These are phyloP conservation scores for Erynnis tages DNA, from an alignment of 2,888 invertebrate species.

Conservation along the genomic window DNA sequence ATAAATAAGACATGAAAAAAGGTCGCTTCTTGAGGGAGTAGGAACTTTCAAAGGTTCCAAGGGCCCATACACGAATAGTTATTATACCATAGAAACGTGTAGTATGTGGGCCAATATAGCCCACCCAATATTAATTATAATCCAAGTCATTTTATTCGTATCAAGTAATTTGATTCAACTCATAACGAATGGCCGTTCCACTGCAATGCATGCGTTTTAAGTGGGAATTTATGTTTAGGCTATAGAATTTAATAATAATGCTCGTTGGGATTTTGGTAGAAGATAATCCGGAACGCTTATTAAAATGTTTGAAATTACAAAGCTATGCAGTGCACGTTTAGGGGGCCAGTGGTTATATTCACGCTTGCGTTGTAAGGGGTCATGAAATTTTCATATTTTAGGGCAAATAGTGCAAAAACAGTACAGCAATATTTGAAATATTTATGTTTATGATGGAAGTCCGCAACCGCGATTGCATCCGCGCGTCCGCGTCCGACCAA, in stretches of 20 bases:
- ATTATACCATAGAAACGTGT: too few relatives aligned
- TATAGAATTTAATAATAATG: slow-evolving; percentile 27
- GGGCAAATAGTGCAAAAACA: not conserved
- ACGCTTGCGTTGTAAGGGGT: not conserved
- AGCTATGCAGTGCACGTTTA: slow-evolving; percentile 14
- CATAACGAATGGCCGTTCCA: slow-evolving; percentile 3
- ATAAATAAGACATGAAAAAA: too few relatives aligned
- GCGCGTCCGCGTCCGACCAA: too few relatives aligned
- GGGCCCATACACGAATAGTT: too few relatives aligned
- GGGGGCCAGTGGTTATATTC: slow-evolving; percentile 15
- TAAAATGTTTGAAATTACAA: slow-evolving; percentile 26
- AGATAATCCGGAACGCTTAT: slow-evolving; percentile 24
- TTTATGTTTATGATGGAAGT: too few relatives aligned
- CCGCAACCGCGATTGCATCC: too few relatives aligned
- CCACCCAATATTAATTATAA: too few relatives aligned
- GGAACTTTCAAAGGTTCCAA: too few relatives aligned
- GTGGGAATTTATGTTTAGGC: slow-evolving; percentile 15
- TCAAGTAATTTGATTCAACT: not conserved
- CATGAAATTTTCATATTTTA: not conserved
- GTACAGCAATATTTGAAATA: not conserved
- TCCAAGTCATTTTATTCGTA: too few relatives aligned
- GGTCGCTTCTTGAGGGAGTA: too few relatives aligned
- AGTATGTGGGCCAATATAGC: too few relatives aligned
- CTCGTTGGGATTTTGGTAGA: slow-evolving; percentile 20
- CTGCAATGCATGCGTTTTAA: slow-evolving; percentile 18